phyloP scores from a whole-genome alignment of 2,797 vertebrate genomes.

The Melanitta fusca region DNA sequence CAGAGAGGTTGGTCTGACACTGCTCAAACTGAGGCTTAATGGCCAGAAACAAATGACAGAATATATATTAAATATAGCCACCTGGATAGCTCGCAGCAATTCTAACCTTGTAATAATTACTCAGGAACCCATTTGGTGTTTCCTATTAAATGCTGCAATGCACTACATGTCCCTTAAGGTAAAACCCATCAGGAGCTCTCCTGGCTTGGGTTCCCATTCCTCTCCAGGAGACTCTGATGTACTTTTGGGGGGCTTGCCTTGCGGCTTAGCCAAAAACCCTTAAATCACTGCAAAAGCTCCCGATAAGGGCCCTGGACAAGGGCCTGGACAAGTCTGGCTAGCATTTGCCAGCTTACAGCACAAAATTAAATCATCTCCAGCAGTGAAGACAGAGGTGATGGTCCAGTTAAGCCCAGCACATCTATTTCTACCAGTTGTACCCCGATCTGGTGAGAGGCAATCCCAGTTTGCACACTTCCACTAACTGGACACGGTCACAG shows the following conservation, averaged over 20 bases:
- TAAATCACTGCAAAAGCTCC: neutral
- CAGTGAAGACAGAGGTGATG: neutral
- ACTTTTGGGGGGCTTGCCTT: neutral
- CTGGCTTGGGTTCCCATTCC: neutral
- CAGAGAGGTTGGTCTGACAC: neutral
- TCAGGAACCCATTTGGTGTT: neutral
- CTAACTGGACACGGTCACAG: neutral
- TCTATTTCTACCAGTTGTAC: neutral
- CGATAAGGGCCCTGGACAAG: neutral
- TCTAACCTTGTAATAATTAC: neutral
- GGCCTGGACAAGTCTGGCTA: neutral
- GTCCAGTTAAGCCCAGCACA: neutral
- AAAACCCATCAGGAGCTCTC: neutral
- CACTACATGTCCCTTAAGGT: neutral
- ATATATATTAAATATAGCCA: neutral
- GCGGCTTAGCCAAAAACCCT: neutral
- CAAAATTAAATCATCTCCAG: neutral
- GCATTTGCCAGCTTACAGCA: neutral
- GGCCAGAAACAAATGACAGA: neutral
- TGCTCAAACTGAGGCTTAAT: fast-evolving
- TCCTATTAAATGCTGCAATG: neutral
- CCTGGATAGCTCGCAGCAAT: neutral
- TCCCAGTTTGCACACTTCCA: neutral
- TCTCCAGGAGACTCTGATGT: neutral
- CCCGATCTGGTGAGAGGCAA: neutral